Base-by-base conservation (phyloP, 2,888 invertebrate species). In the Tachina grossa region DNA sequence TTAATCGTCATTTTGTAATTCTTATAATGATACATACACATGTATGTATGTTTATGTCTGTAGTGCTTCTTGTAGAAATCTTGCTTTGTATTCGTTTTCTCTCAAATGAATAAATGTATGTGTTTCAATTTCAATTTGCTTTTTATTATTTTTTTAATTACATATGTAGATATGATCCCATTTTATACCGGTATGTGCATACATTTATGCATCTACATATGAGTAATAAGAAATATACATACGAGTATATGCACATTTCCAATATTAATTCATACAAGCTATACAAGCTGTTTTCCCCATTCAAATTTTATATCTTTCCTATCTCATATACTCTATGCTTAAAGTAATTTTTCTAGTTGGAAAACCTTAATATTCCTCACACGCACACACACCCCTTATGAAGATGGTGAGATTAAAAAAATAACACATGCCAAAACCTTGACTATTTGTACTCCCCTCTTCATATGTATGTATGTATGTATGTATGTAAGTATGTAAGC, bases 281-380 rank as follows among this genome's bases (percentile, higher is more conserved):
- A 39, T 41, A 68, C 16, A 45, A 53, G 51, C 31, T 10, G 4
- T 59, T 59, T 66, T 51, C 72, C 16, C 41, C 43, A 16, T 31
- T 45, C 68, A 59, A 43, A 22, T 63, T 65, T 55, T 2, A 68
- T 59, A 61, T 74, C 51, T 81, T 80, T 59, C 65, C 31, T 74
- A 68, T 59, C 80, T 9, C 39, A 9, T 61, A 14, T 10, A 47
- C 22, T 55, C 5, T 43, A 41, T 31, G n/a, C 68, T 49, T 43
- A 8, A 51, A 6, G 6, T 49, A 16, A 79, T 84, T 76, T 82
- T 69, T 69, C 81, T 63, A 74, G 57, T 69, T 68, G 72, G 66
- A 77, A 77, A 68, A 85, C 47, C 51, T 81, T 63, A 19, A 59
- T 55, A 65, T 72, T 8, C 41, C 43, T 49, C 11, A 22, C 5